Base-by-base conservation (phyloP, 2,888 invertebrate species). In the Asteroscopus sphinx region DNA sequence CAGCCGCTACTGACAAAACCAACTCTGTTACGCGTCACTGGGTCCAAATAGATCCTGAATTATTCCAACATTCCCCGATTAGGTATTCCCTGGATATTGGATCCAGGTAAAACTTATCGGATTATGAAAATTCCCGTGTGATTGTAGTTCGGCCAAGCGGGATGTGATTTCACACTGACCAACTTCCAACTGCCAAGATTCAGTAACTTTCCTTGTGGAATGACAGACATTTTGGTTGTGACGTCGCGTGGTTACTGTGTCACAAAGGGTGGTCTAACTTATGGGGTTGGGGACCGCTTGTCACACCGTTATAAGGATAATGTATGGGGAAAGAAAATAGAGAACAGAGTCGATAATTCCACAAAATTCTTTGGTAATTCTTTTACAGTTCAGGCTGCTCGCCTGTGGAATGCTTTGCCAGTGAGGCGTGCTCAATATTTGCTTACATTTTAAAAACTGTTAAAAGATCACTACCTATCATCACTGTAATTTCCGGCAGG, bases 211-310 rank as follows among this genome's bases (percentile, higher is more conserved):
- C 47, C 51, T 68, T 61, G 35, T 59, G 60, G 52, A 68, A 69
- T 70, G 70, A 51, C 59, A 62, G 62, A 72, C 74, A 64, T 75
- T 78, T 81, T 58, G 66, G 59, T 55, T 48, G 61, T 61, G 73
- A 61, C 65, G 62, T 53, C 67, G 46, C 65, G 62, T 53, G 65
- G 46, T 74, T 61, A 73, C 68, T 60, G 67, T 68, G 74, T 74
- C 68, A 55, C 72, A 47, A 60, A 56, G 66, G 42, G 49, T 21
- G 71, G 52, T 54, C 63, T 48, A 66, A 77, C 60, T 71, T 76
- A 76, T 68, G 40, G 67, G 47, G 41, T 77, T 33, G 77, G 81
- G 80, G 82, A 83, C 78, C 76, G 72, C 37, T 35, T 7, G 5
- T 44, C 13, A 45, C 25, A 58, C 15, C 28, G 36, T 37, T 39